Percentiles rank a stretch among this genome's conserved stretches.
Evolutionary conservation across 2,113 vertebrate genomes (phyloP).

Genomic region (Sebastes fasciatus): DNA sequence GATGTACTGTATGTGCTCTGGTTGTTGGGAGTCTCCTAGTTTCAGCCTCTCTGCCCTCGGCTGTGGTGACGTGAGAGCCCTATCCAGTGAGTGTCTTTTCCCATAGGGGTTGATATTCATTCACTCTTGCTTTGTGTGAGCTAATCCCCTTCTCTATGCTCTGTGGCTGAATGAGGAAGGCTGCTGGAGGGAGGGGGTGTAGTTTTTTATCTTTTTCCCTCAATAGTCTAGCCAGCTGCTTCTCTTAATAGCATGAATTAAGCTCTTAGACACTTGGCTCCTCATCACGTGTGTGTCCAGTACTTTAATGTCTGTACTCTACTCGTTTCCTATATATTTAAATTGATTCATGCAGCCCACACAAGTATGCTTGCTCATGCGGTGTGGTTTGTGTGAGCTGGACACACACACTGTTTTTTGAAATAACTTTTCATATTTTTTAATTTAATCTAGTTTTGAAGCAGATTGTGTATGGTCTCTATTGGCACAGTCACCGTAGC

Average conservation of each 20-base stretch:
- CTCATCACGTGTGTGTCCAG: not conserved
- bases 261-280: constrained; percentile 24
- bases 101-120: constrained; percentile 60
- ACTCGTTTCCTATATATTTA: not conserved
- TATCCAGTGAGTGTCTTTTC: constrained; percentile 49
- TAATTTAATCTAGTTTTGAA: not conserved
- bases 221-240: constrained; percentile 43
- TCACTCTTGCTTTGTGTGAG: constrained; percentile 58
- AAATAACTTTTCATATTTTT: not conserved
- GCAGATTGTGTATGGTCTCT: not conserved
- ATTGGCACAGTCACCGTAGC: constrained; percentile 34
- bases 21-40: constrained; percentile 14
- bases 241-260: constrained; percentile 29
- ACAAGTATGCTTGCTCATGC: not conserved
- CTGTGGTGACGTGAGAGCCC: constrained; percentile 47
- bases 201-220: constrained; percentile 1
- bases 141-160: constrained; percentile 73
- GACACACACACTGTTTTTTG: not conserved
- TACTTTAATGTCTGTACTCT: not conserved
- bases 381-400: not conserved
- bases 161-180: constrained; percentile 56
- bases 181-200: constrained; percentile 36
- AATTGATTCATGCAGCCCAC: not conserved
- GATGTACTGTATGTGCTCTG: constrained; percentile 2
- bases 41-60: constrained; percentile 30